Percentiles rank a stretch among this genome's conserved stretches.
Conservation (phyloP, 2,797 vertebrate genomes). For the Melanotaenia boesemani region DNA sequence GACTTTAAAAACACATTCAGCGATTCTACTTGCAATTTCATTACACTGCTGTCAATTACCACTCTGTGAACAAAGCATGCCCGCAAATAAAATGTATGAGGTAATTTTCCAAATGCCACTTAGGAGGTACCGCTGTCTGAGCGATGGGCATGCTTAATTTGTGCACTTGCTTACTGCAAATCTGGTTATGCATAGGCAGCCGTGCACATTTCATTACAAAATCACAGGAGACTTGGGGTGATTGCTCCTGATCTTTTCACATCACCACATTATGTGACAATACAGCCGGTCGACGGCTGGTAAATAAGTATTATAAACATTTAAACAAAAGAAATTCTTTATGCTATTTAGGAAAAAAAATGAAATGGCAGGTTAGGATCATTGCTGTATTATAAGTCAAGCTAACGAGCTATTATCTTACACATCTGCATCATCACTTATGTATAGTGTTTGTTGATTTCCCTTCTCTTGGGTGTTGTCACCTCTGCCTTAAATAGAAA, state of each 20-base stretch:
- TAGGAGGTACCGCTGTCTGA: conserved; percentile 71
- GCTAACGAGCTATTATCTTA: conserved; percentile 81
- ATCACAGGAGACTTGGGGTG: conserved; percentile 73
- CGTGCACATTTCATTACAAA: conserved; percentile 76
- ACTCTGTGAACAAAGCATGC: conserved; percentile 72
- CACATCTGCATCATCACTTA: conserved; percentile 55
- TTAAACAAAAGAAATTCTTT: conserved; percentile 59
- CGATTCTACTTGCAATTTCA: conserved; percentile 78
- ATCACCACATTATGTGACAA: conserved; percentile 68
- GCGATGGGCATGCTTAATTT: conserved; percentile 77
- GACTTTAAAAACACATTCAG: conserved; percentile 84
- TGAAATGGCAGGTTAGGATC: conserved; percentile 58
- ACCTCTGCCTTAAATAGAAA: conserved; percentile 54
- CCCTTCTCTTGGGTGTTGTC: conserved; percentile 33
- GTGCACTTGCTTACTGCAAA: conserved; percentile 75
- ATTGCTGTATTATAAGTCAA: conserved; percentile 82
- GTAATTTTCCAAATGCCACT: conserved; percentile 82
- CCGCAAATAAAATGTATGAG: conserved; percentile 81
- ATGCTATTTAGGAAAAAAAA: conserved; percentile 61
- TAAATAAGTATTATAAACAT: conserved; percentile 86
- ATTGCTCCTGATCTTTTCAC: conserved; percentile 71
- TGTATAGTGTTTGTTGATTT: conserved; percentile 43
- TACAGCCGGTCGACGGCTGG: conserved; percentile 66
- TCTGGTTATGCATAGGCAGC: conserved; percentile 73
- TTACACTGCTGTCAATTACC: conserved; percentile 82